Percentiles rank a stretch among this genome's conserved stretches.
phyloP scores from a whole-genome alignment of 2,113 vertebrate species.

The Vidua macroura region DNA sequence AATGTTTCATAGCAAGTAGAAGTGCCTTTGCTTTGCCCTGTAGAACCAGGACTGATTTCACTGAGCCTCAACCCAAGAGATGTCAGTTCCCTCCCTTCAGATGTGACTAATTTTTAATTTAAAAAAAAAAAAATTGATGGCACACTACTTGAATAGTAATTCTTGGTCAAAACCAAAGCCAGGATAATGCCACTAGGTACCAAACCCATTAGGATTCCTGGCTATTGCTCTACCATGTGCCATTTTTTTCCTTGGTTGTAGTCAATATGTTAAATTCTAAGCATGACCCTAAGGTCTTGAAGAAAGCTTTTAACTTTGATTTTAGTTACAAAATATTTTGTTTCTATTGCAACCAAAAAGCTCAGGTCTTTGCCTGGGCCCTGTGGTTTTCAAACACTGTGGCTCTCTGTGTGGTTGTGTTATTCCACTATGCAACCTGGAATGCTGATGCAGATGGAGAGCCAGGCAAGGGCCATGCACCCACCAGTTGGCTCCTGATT shows the following conservation, averaged over 20 bases:
- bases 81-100: neutral
- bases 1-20: neutral
- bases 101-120: neutral
- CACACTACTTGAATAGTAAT: neutral
- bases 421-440: neutral
- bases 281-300: neutral
- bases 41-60: neutral
- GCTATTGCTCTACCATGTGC: neutral
- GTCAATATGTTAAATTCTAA: neutral
- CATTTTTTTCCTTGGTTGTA: neutral
- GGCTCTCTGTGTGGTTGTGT: neutral
- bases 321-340: neutral
- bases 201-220: neutral
- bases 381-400: neutral
- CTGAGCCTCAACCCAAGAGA: neutral
- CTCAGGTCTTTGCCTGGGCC: neutral
- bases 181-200: neutral
- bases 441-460: neutral
- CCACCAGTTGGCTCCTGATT: neutral
- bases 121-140: fast-evolving
- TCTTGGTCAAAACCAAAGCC: neutral
- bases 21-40: neutral
- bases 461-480: neutral
- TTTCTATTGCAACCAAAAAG: neutral
- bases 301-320: neutral